These are phyloP conservation scores for Parazoanthus atlanticus DNA, from an alignment of 92 coral and sea anemone genomes.

Conservation along the genomic window DNA sequence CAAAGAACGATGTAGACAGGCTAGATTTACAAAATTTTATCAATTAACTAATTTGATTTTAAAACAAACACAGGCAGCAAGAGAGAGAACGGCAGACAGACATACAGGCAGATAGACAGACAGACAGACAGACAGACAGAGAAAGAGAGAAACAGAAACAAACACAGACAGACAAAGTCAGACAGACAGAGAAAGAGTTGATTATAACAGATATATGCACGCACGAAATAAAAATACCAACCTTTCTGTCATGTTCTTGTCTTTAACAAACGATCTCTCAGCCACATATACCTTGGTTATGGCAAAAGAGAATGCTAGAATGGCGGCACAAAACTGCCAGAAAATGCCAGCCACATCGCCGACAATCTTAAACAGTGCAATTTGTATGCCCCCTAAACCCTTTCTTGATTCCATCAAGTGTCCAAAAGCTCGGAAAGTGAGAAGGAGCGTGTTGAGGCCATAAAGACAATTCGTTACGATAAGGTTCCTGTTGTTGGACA, in stretches of 20 bases:
- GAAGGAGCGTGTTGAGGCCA: conserved; percentile 67
- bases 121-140: no score
- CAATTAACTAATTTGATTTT: no score
- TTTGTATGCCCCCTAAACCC: conserved; percentile 64
- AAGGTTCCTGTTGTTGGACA: conserved; percentile 47
- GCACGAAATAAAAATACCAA: not conserved
- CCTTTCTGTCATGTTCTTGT: conserved; percentile 6
- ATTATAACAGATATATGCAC: no score
- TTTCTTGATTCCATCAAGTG: conserved; percentile 58
- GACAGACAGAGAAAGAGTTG: no score
- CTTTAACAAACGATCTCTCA: conserved; percentile 41
- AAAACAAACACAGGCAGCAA: not conserved
- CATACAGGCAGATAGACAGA: not conserved
- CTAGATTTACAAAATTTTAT: no score
- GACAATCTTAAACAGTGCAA: conserved; percentile 62
- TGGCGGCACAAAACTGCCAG: conserved; percentile 66
- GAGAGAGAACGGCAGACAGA: no score
- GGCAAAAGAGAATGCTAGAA: conserved; percentile 72
- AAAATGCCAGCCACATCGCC: conserved; percentile 49
- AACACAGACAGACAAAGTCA: no score
- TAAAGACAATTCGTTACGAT: conserved; percentile 62
- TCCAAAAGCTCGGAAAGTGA: conserved; percentile 75
- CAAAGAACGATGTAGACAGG: no score
- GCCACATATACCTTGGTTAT: conserved; percentile 68
- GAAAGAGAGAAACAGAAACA: no score